Conservation (phyloP, 1,140 invertebrate species). For the Drosophila persimilis region DNA sequence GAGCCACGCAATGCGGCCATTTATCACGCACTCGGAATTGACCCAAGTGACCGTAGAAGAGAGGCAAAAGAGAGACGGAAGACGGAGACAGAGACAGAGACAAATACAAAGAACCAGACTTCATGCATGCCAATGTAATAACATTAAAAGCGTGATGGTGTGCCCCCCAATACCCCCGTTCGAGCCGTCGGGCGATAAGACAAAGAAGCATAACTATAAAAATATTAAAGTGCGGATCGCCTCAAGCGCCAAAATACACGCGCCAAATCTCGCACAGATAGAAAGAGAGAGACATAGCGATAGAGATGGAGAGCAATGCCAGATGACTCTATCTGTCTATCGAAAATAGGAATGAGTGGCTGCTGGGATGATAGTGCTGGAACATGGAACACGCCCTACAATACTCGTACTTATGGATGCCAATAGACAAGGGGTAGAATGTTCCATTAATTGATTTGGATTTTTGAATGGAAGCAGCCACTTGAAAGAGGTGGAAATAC, state of each 20-base stretch:
- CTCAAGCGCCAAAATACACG: constrained; percentile 44
- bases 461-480: background rate
- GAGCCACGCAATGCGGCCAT: constrained; percentile 71
- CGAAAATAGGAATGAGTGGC: background rate
- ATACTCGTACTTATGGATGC: no score
- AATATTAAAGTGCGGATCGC: constrained; percentile 31
- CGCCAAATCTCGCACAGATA: constrained; percentile 26
- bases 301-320: constrained; percentile 16
- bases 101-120: constrained; percentile 18
- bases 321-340: constrained; percentile 46
- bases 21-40: constrained; percentile 75
- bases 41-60: constrained; percentile 63
- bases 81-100: constrained; percentile 11
- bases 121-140: constrained; percentile 36
- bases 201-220: constrained; percentile 50
- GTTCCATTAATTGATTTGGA: constrained; percentile 8
- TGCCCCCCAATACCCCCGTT: constrained; percentile 2
- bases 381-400: no score
- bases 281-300: no score
- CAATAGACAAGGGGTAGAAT: no score
- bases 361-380: constrained; percentile 1
- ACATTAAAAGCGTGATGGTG: constrained; percentile 55
- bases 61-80: constrained; percentile 23
- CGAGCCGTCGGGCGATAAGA: constrained; percentile 46
- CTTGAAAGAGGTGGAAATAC: background rate